Evolutionary conservation across 2,113 vertebrate genomes (phyloP), one percentile per base, ranked within the genome.

Genomic region (Notiomystis cincta): DNA sequence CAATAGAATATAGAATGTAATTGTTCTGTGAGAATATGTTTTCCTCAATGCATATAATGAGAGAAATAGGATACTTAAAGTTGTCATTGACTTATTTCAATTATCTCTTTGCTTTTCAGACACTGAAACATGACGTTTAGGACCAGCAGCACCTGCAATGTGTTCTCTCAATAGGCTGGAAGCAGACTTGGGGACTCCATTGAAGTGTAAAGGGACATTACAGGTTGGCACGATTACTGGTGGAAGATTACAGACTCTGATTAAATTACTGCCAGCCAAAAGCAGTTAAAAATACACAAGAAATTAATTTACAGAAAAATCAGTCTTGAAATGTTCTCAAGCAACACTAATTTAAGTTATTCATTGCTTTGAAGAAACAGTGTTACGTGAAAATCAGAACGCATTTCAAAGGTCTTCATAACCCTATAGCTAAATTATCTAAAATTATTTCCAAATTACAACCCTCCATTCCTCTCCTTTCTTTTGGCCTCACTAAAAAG

Each of bases 301-400:
- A 93, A 96, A 94, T 90, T 97, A 93, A 92, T 96, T 96, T 93
- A 78, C 47, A 86, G 84, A 80, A 81, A 95, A 75, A 94, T 51
- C 0, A 0, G 48, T 82, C 72, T 89, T 78, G 61, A 78, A 94
- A 89, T 38, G 6, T 93, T 94, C 80, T 92, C 69, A 87, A 84
- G 80, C 37, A 95, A 82, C 64, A 61, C 25, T 90, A 81, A 90
- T 93, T 92, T 81, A 71, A 94, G 69, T 33, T 89, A 94, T 89
- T 91, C 44, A 65, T 67, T 76, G 51, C 93, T 93, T 90, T 96
- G 64, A 91, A 92, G 60, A 86, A 91, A 60, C 2, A 0, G 10
- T 56, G n/a, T 75, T 90, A 62, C 33, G 17, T 75, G 62, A 75
- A 83, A 64, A 23, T 92, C 79, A 45, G 50, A 81, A 83, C 2